These are phyloP conservation scores for Spea hammondii DNA, from an alignment of 2,797 vertebrate species.

Conservation along the genomic window DNA sequence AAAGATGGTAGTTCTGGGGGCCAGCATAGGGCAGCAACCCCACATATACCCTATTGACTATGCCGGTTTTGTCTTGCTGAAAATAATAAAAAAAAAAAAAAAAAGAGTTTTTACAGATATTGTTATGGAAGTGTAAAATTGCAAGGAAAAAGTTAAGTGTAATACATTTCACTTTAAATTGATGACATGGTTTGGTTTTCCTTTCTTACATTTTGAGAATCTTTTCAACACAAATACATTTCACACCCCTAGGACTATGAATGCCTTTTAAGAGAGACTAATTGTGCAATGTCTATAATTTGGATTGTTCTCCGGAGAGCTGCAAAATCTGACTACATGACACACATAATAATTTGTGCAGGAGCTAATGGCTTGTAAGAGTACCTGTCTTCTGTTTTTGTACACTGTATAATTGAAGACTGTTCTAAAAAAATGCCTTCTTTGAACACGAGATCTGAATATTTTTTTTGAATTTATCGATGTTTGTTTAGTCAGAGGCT, in stretches of 20 bases:
- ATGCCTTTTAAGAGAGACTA: conserved; percentile 35
- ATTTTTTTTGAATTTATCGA: conserved; percentile 22
- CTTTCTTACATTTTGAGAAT: background rate
- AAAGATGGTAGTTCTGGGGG: too few relatives aligned
- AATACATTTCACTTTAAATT: background rate
- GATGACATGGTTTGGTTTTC: background rate
- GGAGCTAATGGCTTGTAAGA: conserved; percentile 37
- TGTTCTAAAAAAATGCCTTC: conserved; percentile 34
- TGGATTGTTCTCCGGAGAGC: conserved; percentile 42
- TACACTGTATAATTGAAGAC: conserved; percentile 30
- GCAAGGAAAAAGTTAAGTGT: too few relatives aligned
- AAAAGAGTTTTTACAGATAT: too few relatives aligned
- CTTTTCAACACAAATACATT: conserved; percentile 9
- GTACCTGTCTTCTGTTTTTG: conserved; percentile 26
- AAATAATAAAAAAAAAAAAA: too few relatives aligned
- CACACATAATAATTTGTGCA: conserved; percentile 43
- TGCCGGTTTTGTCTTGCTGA: too few relatives aligned
- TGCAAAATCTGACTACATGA: conserved; percentile 26
- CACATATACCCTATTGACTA: too few relatives aligned
- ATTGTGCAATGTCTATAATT: conserved; percentile 34
- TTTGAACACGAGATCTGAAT: conserved; percentile 36
- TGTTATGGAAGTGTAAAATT: too few relatives aligned
- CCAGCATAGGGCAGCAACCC: too few relatives aligned
- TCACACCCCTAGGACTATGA: conserved; percentile 16
- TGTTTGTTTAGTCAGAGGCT: background rate